Conservation (phyloP, 2,888 invertebrate genomes). For the Agonopterix arenella region DNA sequence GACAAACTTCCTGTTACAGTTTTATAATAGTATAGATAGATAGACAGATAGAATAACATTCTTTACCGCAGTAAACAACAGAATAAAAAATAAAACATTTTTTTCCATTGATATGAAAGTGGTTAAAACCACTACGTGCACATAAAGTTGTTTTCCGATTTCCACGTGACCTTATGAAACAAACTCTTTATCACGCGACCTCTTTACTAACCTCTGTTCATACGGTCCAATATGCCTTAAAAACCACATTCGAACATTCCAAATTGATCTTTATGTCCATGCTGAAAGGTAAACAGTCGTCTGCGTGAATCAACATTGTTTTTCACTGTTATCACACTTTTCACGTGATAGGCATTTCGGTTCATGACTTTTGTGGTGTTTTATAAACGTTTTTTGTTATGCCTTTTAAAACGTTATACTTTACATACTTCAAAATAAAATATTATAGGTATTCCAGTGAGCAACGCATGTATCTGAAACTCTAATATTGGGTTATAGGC, state of each 20-base stretch:
- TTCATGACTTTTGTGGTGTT: slow-evolving; percentile 28
- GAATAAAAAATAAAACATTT: too few relatives aligned
- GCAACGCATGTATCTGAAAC: too few relatives aligned
- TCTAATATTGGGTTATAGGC: too few relatives aligned
- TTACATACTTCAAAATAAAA: too few relatives aligned
- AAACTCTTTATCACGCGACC: slow-evolving; percentile 66
- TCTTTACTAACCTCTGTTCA: slow-evolving; percentile 47
- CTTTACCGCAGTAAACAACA: too few relatives aligned
- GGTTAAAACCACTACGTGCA: too few relatives aligned
- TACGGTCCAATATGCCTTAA: slow-evolving; percentile 15
- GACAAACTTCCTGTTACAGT: too few relatives aligned
- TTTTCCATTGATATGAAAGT: too few relatives aligned
- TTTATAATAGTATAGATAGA: too few relatives aligned
- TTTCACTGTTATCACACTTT: slow-evolving; percentile 52
- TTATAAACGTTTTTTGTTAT: not conserved
- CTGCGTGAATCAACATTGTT: slow-evolving; percentile 25
- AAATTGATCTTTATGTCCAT: slow-evolving; percentile 18
- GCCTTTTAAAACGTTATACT: not conserved
- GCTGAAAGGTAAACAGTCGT: slow-evolving; percentile 21
- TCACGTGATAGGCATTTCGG: slow-evolving; percentile 52
- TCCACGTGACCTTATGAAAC: slow-evolving; percentile 49
- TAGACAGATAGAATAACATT: too few relatives aligned
- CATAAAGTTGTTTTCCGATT: slow-evolving; percentile 36
- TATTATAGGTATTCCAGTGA: too few relatives aligned
- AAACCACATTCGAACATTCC: slow-evolving; percentile 20